A percentile compares a stretch with the other conserved stretches of the same genome.
These are phyloP conservation scores for Coendou prehensilis DNA, from an alignment of 2,797 vertebrate species.

Conservation along the genomic window DNA sequence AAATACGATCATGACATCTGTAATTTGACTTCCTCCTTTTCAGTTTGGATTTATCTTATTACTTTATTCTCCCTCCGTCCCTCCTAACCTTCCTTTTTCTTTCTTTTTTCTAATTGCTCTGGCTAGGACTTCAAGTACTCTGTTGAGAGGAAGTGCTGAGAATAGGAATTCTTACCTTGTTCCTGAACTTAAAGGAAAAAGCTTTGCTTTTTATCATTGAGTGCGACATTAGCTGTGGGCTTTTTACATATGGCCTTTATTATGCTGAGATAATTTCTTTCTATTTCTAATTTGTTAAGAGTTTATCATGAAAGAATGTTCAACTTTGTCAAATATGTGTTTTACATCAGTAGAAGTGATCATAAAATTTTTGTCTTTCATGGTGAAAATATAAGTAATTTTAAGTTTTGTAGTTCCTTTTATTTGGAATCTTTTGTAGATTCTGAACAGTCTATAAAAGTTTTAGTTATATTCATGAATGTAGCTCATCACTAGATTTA, in stretches of 20 bases:
- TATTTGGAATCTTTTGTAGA: not conserved
- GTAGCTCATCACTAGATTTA: not conserved
- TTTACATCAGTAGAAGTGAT: not conserved
- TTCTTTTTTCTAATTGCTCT: not conserved
- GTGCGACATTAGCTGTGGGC: not conserved
- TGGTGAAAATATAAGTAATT: slow-evolving; percentile 10
- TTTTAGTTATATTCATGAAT: slow-evolving; percentile 39
- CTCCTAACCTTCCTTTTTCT: not conserved
- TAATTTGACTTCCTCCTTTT: not conserved
- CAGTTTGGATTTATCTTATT: not conserved
- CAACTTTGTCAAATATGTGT: not conserved
- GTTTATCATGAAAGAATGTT: not conserved
- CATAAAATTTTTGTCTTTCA: not conserved
- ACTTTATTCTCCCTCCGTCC: not conserved
- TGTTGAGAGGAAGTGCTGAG: not conserved
- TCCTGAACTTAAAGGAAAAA: not conserved
- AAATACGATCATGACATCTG: not conserved
- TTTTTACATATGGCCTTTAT: not conserved
- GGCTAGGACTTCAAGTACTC: not conserved
- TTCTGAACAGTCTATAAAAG: not conserved
- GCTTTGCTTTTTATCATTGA: not conserved
- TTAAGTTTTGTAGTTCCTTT: slow-evolving; percentile 16
- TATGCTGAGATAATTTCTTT: not conserved
- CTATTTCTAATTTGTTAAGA: not conserved
- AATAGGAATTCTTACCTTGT: not conserved